phyloP scores from a whole-genome alignment of 2,113 vertebrate genomes.

The Barbus barbus region DNA sequence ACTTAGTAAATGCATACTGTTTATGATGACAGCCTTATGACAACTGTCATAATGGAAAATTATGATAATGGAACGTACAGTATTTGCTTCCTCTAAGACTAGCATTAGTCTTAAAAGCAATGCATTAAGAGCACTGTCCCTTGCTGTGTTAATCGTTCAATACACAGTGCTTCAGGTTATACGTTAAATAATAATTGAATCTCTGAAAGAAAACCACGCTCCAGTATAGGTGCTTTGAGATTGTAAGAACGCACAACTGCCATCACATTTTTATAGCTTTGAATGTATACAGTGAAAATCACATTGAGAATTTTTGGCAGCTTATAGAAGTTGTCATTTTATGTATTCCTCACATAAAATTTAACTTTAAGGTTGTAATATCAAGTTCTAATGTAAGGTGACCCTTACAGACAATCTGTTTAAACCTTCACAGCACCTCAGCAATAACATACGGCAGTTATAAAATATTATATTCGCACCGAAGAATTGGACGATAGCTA shows the following conservation, averaged over 20 bases:
- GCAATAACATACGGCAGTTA: neutral
- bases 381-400: slow-evolving; percentile 4
- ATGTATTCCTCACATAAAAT: neutral
- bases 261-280: neutral
- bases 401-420: neutral
- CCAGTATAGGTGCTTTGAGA: slow-evolving; percentile 61
- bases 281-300: neutral
- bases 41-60: slow-evolving; percentile 27
- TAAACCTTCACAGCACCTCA: neutral
- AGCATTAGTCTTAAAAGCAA: slow-evolving; percentile 29
- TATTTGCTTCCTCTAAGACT: slow-evolving; percentile 10
- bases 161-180: neutral
- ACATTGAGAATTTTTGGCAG: neutral
- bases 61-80: slow-evolving; percentile 28
- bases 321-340: neutral
- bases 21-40: slow-evolving; percentile 1
- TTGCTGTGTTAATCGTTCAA: slow-evolving; percentile 13
- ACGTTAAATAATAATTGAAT: slow-evolving; percentile 61
- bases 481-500: neutral
- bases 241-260: slow-evolving; percentile 50
- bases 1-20: slow-evolving; percentile 22
- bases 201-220: slow-evolving; percentile 52
- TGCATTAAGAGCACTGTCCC: slow-evolving; percentile 24
- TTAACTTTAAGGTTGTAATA: neutral
- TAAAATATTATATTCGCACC: slow-evolving; percentile 8